A percentile compares a stretch with the other conserved stretches of the same genome.
Evolutionary conservation across 1,140 invertebrate genomes (phyloP).

Genomic region (Drosophila navojoa): DNA sequence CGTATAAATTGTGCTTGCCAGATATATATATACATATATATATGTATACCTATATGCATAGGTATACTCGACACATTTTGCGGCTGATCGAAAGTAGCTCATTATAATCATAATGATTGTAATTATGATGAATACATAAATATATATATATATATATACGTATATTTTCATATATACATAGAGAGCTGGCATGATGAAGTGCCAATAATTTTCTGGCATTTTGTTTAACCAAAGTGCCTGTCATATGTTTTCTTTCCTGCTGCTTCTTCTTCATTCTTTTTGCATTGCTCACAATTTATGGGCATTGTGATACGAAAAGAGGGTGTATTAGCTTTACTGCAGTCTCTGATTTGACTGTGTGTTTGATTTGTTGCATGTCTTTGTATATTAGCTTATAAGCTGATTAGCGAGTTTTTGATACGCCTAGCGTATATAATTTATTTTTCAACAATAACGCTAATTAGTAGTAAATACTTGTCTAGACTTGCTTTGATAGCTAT

Average conservation of each 20-base stretch:
- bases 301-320: too few relatives aligned
- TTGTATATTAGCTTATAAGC: too few relatives aligned
- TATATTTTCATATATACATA: too few relatives aligned
- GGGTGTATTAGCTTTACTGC: too few relatives aligned
- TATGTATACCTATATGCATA: too few relatives aligned
- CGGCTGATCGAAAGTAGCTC: conserved; percentile 13
- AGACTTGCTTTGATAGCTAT: too few relatives aligned
- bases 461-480: too few relatives aligned
- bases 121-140: conserved; percentile 1
- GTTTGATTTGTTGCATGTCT: too few relatives aligned
- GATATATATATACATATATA: conserved; percentile 13
- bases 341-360: too few relatives aligned
- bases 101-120: conserved; percentile 13
- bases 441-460: too few relatives aligned
- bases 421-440: too few relatives aligned
- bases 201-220: conserved; percentile 45
- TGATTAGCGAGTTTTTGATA: too few relatives aligned
- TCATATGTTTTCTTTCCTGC: conserved; percentile 2
- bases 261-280: not conserved
- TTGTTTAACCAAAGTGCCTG: conserved; percentile 32
- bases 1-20: conserved; percentile 40
- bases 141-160: not conserved
- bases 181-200: conserved; percentile 29
- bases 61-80: conserved; percentile 34
- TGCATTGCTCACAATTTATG: conserved; percentile 21